phyloP scores from a whole-genome alignment of 2,888 invertebrate genomes.

The Nephrotoma appendiculata region DNA sequence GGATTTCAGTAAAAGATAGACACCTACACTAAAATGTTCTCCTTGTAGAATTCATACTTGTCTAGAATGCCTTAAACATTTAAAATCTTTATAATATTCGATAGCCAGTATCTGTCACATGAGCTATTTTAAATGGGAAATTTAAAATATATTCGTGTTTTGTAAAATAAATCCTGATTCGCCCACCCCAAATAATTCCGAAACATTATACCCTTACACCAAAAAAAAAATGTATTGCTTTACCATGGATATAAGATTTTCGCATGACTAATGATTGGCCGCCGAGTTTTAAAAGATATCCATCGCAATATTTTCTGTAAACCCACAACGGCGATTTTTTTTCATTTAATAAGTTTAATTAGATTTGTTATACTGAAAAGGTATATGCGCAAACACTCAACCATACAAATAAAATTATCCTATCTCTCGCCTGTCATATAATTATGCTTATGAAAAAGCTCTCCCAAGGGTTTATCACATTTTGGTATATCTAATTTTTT shows the following conservation, averaged over 20 bases:
- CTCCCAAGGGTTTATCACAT: neutral
- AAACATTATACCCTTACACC: neutral
- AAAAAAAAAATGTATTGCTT: neutral
- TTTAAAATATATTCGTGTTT: too few relatives aligned
- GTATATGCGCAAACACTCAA: neutral
- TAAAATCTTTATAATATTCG: neutral
- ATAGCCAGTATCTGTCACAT: neutral
- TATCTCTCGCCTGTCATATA: neutral
- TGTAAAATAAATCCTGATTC: neutral
- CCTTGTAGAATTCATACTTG: too few relatives aligned
- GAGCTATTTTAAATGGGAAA: neutral
- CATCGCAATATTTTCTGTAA: too few relatives aligned
- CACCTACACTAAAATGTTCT: too few relatives aligned
- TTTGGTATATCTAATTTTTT: neutral
- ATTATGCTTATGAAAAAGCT: neutral
- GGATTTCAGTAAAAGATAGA: too few relatives aligned
- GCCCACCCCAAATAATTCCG: neutral
- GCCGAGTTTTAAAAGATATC: neutral
- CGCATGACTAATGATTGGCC: neutral
- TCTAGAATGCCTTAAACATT: too few relatives aligned
- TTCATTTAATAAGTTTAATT: neutral
- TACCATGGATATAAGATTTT: neutral
- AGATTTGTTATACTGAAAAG: neutral
- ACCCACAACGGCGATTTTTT: neutral
- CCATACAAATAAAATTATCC: neutral